Conservation (phyloP, 1,140 invertebrate genomes). For the Drosophila pseudoananassae region DNA sequence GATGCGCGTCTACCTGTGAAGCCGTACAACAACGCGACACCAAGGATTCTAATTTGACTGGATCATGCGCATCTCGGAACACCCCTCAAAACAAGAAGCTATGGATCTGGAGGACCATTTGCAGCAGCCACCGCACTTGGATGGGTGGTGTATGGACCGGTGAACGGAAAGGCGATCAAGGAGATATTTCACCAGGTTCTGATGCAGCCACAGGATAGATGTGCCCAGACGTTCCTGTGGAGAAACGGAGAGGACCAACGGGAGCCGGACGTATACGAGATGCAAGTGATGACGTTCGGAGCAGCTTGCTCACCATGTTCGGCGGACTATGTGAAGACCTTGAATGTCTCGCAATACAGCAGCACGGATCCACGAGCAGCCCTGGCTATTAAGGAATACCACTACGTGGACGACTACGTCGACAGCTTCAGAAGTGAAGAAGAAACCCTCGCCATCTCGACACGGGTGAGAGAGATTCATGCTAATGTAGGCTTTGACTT, state of each 20-base stretch:
- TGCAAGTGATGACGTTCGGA: neutral
- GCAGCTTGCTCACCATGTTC: neutral
- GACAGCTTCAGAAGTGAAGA: neutral
- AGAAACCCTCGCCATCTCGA: neutral
- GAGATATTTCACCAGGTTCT: neutral
- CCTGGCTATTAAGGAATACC: neutral
- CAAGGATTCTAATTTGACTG: too few species aligned
- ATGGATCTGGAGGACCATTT: too few species aligned
- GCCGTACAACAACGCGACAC: too few species aligned
- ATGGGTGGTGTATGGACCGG: too few species aligned
- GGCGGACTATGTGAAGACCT: neutral
- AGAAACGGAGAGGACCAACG: neutral
- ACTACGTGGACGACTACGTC: slow-evolving; percentile 9
- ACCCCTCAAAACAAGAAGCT: too few species aligned
- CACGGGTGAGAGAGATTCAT: neutral
- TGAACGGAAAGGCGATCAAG: too few species aligned
- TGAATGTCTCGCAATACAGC: neutral
- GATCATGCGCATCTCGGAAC: too few species aligned
- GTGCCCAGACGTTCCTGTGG: neutral
- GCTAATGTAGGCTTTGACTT: slow-evolving; percentile 4
- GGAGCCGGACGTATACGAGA: neutral
- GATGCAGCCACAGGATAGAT: neutral
- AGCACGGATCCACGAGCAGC: neutral
- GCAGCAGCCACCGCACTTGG: too few species aligned
- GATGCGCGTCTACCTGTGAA: too few species aligned